Evolutionary conservation across 1,140 invertebrate species (phyloP).

Genomic region (Saccostrea cuccullata): DNA sequence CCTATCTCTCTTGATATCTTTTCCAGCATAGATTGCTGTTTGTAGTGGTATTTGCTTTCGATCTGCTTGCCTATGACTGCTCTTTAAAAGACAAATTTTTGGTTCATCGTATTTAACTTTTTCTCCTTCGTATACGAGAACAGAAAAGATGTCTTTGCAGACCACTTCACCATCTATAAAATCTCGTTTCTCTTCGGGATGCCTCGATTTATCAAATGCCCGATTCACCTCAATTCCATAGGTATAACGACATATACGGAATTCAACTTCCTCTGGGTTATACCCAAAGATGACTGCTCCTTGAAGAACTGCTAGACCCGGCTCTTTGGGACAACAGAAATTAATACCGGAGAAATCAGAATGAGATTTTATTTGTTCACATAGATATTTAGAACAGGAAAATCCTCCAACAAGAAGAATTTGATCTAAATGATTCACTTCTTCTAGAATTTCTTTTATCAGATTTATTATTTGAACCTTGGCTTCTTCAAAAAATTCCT

Average conservation of each 20-base stretch:
- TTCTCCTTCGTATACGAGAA: not conserved
- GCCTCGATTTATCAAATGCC: not conserved
- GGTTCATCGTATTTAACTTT: not conserved
- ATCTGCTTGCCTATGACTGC: not conserved
- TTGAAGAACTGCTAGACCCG: not conserved
- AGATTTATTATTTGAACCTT: constrained; percentile 4
- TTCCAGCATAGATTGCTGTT: not conserved
- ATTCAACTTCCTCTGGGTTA: not conserved
- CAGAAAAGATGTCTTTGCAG: not conserved
- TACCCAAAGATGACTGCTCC: constrained; percentile 32
- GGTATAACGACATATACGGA: not conserved
- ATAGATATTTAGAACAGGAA: not conserved
- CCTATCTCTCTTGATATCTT: not conserved
- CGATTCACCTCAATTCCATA: not conserved
- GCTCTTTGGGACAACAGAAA: not conserved
- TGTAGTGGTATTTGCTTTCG: not conserved
- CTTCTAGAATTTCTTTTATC: not conserved
- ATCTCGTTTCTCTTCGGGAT: not conserved
- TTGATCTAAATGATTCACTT: not conserved
- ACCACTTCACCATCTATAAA: not conserved
- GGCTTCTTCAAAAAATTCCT: not conserved
- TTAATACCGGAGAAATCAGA: not conserved
- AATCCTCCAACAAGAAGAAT: constrained; percentile 34
- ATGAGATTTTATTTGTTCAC: not conserved
- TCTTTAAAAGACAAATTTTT: not conserved